Percentiles rank a stretch among this genome's conserved stretches.
These are phyloP conservation scores for Dicyrtoma fusca DNA, from an alignment of 2,888 invertebrate genomes.

Conservation along the genomic window DNA sequence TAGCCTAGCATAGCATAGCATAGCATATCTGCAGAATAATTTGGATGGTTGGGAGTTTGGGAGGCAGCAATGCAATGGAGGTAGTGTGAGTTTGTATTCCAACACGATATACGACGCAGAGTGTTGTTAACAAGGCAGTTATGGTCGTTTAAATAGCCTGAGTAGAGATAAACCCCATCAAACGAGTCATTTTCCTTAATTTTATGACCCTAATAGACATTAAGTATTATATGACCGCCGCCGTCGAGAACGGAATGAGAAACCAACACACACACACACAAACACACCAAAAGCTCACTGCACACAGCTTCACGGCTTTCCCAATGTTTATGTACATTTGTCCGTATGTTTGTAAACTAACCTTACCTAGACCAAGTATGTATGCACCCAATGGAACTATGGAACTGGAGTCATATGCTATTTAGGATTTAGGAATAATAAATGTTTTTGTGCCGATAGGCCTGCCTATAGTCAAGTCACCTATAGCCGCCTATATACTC, in stretches of 20 bases:
- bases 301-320: neutral
- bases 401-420: too few relatives aligned
- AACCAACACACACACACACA: constrained; percentile 10
- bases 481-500: too few relatives aligned
- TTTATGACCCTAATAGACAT: constrained; percentile 53
- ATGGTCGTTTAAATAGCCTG: constrained; percentile 44
- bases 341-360: constrained; percentile 20
- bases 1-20: too few relatives aligned
- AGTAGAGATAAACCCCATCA: constrained; percentile 42
- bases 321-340: constrained; percentile 22
- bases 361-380: neutral
- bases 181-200: constrained; percentile 47
- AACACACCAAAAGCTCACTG: neutral
- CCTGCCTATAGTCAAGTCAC: too few relatives aligned
- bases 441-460: too few relatives aligned
- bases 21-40: too few relatives aligned
- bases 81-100: neutral
- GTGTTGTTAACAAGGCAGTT: constrained; percentile 45
- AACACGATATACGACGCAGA: constrained; percentile 11
- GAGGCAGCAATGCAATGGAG: neutral
- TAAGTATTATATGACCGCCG: constrained; percentile 40
- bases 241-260: constrained; percentile 14
- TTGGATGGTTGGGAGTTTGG: too few relatives aligned
- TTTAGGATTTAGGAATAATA: too few relatives aligned
- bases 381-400: too few relatives aligned